Percentiles rank a stretch among this genome's conserved stretches.
These are phyloP conservation scores for Hemibagrus wyckioides DNA, from an alignment of 2,113 vertebrate species.

Conservation along the genomic window DNA sequence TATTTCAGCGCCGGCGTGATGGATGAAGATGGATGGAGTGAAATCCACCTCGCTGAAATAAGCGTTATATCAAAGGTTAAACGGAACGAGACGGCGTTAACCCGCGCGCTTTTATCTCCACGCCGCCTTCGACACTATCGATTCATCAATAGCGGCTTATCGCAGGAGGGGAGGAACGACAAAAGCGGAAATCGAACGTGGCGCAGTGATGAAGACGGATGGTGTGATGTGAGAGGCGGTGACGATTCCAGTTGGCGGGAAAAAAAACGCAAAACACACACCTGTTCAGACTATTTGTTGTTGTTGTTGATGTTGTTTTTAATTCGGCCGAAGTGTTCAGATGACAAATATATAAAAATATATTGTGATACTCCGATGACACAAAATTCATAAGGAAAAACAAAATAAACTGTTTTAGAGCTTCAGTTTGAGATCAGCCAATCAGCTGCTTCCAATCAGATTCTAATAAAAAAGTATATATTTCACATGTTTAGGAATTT, in stretches of 20 bases:
- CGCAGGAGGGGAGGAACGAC: constrained; percentile 45
- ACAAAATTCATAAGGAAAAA: not conserved
- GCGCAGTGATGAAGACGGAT: constrained; percentile 30
- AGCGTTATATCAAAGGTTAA: constrained; percentile 98
- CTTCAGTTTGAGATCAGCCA: not conserved
- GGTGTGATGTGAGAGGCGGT: constrained; percentile 14
- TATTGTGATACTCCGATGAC: not conserved
- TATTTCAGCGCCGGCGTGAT: constrained; percentile 86
- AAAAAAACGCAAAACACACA: not conserved
- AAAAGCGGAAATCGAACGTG: constrained; percentile 63
- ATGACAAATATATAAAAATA: not conserved
- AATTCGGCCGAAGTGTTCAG: not conserved
- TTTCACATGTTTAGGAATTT: not conserved
- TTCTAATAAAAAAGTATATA: not conserved
- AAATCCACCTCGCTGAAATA: constrained; percentile 93
- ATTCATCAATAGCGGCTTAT: constrained; percentile 80
- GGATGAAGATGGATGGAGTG: constrained; percentile 93
- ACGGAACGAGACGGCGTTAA: constrained; percentile 83
- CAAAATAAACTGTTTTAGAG: not conserved
- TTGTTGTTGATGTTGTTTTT: not conserved
- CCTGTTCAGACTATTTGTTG: constrained; percentile 1
- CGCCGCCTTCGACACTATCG: constrained; percentile 73
- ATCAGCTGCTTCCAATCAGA: not conserved
- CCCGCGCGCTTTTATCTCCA: constrained; percentile 77
- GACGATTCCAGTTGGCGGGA: not conserved